These are phyloP conservation scores for Nannospalax galili DNA, from an alignment of 2,113 vertebrate genomes.

Conservation along the genomic window DNA sequence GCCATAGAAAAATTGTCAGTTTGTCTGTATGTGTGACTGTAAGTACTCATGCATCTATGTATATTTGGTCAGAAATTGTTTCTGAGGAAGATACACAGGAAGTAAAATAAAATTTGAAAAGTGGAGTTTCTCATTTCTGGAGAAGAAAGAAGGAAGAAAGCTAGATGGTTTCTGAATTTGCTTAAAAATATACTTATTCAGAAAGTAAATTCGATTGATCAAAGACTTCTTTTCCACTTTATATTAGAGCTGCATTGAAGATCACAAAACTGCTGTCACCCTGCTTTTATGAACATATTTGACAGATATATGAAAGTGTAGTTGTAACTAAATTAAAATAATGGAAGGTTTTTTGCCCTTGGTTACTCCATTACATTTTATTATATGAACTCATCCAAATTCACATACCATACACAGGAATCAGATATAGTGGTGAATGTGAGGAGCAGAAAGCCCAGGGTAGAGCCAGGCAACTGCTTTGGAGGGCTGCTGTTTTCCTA, in stretches of 20 bases:
- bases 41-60: background rate
- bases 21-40: background rate
- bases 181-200: slow-evolving; percentile 48
- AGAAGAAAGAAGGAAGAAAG: background rate
- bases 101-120: slow-evolving; percentile 25
- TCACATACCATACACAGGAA: slow-evolving; percentile 79
- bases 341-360: slow-evolving; percentile 61
- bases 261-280: background rate
- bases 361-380: slow-evolving; percentile 75
- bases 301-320: slow-evolving; percentile 68
- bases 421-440: slow-evolving; percentile 79
- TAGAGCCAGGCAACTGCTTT: slow-evolving; percentile 74
- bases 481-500: slow-evolving; percentile 86
- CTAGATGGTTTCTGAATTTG: background rate
- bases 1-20: background rate
- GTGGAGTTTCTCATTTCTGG: background rate
- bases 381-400: slow-evolving; percentile 73
- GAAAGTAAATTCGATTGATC: background rate
- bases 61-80: background rate
- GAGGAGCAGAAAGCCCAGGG: slow-evolving; percentile 69
- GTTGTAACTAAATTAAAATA: slow-evolving; percentile 80
- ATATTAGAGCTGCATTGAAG: background rate
- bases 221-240: slow-evolving; percentile 22
- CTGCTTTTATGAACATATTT: slow-evolving; percentile 70
- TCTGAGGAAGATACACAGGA: background rate